Evolutionary conservation across 2,113 vertebrate species (phyloP).

Genomic region (Girardinichthys multiradiatus): DNA sequence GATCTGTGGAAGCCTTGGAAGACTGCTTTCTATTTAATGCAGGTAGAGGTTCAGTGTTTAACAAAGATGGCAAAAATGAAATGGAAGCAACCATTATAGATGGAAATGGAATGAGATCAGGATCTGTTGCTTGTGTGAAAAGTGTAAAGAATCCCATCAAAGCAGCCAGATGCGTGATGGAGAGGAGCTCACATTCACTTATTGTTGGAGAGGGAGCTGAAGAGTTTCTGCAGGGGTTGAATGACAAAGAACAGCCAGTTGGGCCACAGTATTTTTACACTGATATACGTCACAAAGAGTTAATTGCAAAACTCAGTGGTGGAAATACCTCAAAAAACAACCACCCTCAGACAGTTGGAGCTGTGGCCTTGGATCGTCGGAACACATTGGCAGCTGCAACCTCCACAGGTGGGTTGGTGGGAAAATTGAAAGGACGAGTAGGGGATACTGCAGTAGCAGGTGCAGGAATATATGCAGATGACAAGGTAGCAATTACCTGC

Average conservation of each 20-base stretch:
- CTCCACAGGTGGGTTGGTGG: conserved; percentile 81
- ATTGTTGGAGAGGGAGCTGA: conserved; percentile 80
- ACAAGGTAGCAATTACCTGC: conserved; percentile 78
- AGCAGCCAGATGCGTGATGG: conserved; percentile 81
- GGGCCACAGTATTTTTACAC: conserved; percentile 79
- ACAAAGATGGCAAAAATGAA: conserved; percentile 79
- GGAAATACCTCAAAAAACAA: conserved; percentile 64
- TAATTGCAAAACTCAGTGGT: conserved; percentile 54
- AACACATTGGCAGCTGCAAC: conserved; percentile 77
- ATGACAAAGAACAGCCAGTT: conserved; percentile 58
- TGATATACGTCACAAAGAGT: conserved; percentile 72
- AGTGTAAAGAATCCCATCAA: conserved; percentile 80
- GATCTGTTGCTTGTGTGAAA: conserved; percentile 80
- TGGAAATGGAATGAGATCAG: conserved; percentile 69
- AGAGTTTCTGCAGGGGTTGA: conserved; percentile 69
- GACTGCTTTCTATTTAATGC: conserved; percentile 85
- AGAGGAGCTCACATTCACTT: conserved; percentile 78
- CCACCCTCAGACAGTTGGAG: conserved; percentile 83
- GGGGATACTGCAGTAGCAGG: conserved; percentile 83
- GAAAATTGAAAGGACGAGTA: conserved; percentile 80
- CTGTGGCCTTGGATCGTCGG: conserved; percentile 77
- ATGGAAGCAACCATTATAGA: conserved; percentile 81
- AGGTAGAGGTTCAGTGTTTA: conserved; percentile 82
- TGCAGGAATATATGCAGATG: conserved; percentile 81
- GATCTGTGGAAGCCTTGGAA: conserved; percentile 79